Evolutionary conservation across 2,888 invertebrate genomes (phyloP).

Genomic region (Helicoverpa assulta): DNA sequence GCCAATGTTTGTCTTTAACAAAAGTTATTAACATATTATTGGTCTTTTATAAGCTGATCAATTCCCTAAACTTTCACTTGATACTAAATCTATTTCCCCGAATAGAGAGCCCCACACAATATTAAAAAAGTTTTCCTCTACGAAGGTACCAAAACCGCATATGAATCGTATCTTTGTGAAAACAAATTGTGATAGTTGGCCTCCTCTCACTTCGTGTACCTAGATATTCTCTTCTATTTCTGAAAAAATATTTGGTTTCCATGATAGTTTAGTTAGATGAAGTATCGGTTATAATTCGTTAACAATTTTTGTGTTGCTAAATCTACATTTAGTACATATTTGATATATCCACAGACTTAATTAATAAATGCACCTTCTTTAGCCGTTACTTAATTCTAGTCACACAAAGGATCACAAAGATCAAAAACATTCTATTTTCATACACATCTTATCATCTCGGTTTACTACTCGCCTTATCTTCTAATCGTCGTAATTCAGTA

Average conservation of each 20-base stretch:
- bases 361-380: too few species aligned
- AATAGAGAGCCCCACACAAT: conserved; percentile 6
- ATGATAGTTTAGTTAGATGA: too few species aligned
- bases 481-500: conserved; percentile 17
- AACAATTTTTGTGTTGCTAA: background rate
- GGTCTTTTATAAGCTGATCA: background rate
- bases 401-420: background rate
- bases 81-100: conserved; percentile 2
- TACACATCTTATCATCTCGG: conserved; percentile 1
- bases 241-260: background rate
- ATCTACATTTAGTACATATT: too few species aligned
- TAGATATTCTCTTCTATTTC: conserved; percentile 1
- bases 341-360: too few species aligned
- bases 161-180: conserved; percentile 31
- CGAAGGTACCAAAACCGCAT: conserved; percentile 9
- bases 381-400: too few species aligned
- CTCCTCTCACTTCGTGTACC: conserved; percentile 4
- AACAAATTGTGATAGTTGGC: conserved; percentile 19
- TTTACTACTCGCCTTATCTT: conserved; percentile 20
- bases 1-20: background rate
- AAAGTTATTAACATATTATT: background rate
- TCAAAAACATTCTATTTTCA: conserved; percentile 5
- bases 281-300: background rate
- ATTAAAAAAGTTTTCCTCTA: conserved; percentile 44
- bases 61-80: conserved; percentile 1